Evolutionary conservation across 1,140 invertebrate species (phyloP).

Genomic region (Neodiprion fabricii): DNA sequence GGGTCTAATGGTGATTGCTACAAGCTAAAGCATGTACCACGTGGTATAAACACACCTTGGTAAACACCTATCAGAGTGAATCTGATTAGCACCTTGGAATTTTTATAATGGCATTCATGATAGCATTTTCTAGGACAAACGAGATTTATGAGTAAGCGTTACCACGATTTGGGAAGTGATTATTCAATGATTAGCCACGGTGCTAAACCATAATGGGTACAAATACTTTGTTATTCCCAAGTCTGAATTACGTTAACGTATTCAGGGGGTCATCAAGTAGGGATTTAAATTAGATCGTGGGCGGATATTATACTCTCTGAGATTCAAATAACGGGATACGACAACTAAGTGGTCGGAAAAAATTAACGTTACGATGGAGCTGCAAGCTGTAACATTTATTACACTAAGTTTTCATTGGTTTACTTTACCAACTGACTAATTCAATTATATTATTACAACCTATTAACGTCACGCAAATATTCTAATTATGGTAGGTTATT

Average conservation of each 20-base stretch:
- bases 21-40: not conserved
- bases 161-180: not conserved
- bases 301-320: not conserved
- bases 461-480: too few relatives aligned
- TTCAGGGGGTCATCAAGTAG: not conserved
- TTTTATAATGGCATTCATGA: not conserved
- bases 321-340: not conserved
- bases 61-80: not conserved
- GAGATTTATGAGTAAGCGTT: not conserved
- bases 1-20: not conserved
- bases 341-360: not conserved
- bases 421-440: too few relatives aligned
- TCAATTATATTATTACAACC: too few relatives aligned
- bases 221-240: not conserved
- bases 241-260: not conserved
- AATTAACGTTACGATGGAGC: not conserved
- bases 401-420: not conserved
- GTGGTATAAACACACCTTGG: not conserved
- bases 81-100: conserved; percentile 2
- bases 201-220: not conserved
- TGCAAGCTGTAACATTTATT: not conserved
- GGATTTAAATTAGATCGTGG: not conserved
- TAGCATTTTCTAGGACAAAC: not conserved
- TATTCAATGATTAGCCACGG: not conserved
- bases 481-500: too few relatives aligned